A percentile compares a stretch with the other conserved stretches of the same genome.
Conservation (phyloP, 2,113 vertebrate species). For the Anolis sagrei region DNA sequence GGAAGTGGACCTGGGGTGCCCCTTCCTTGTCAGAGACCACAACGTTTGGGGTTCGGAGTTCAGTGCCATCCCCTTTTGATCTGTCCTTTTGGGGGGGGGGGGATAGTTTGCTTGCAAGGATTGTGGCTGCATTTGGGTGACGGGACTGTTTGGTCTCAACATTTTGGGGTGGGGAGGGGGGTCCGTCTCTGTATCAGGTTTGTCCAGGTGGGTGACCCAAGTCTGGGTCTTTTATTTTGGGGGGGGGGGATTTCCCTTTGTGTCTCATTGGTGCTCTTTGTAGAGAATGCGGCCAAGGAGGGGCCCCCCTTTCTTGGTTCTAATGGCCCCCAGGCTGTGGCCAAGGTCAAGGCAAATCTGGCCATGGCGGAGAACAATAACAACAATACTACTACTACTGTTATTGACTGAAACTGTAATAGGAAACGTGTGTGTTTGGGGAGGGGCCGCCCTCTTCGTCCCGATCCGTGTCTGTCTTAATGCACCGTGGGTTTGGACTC, state of each 20-base stretch:
- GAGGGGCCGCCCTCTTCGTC: background rate
- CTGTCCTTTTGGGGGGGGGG: too few relatives aligned
- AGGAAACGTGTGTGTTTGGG: background rate
- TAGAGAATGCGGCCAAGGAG: background rate
- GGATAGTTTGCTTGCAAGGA: too few relatives aligned
- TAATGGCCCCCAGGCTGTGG: background rate
- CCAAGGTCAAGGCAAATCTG: background rate
- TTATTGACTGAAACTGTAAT: background rate
- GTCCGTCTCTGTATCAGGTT: background rate
- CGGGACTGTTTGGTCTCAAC: background rate
- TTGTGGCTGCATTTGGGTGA: background rate
- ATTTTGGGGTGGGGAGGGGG: background rate
- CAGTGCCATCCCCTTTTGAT: background rate
- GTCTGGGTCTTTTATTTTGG: too few relatives aligned
- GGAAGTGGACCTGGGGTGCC: too few relatives aligned
- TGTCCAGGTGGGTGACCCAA: background rate
- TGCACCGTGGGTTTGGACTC: background rate
- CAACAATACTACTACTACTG: too few relatives aligned
- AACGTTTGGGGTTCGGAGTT: too few relatives aligned
- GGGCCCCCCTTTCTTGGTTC: too few relatives aligned
- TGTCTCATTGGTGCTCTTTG: background rate
- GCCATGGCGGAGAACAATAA: background rate
- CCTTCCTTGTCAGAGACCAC: background rate
- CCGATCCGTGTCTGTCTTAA: conserved; percentile 6
- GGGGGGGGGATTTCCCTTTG: background rate